Evolutionary conservation across 2,113 vertebrate genomes (phyloP).

Genomic region (Thymallus thymallus): DNA sequence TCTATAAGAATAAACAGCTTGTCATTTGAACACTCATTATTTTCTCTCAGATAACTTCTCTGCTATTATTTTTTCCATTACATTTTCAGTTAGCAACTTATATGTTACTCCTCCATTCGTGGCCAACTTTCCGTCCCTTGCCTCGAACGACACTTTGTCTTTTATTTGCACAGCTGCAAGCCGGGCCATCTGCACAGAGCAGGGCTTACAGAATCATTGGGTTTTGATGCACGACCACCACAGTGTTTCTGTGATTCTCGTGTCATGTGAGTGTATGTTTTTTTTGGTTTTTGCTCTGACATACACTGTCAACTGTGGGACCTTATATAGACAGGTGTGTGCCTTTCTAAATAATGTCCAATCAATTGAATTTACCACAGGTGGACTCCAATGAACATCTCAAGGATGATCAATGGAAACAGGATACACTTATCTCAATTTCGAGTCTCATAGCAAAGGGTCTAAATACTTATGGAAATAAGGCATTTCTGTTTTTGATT

Average conservation of each 20-base stretch:
- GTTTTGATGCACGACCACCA: conserved; percentile 26
- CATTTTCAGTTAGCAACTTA: conserved; percentile 59
- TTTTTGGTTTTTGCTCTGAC: too few species aligned
- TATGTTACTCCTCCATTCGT: conserved; percentile 58
- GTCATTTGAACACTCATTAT: conserved; percentile 33
- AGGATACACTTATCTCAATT: too few species aligned
- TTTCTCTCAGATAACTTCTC: conserved; percentile 41
- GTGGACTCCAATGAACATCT: too few species aligned
- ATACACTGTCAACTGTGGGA: too few species aligned
- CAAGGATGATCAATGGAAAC: too few species aligned
- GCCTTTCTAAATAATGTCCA: too few species aligned
- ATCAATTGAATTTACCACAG: too few species aligned
- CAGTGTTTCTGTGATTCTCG: conserved; percentile 37
- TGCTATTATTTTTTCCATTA: conserved; percentile 60
- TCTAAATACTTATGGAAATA: too few species aligned
- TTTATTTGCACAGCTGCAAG: conserved; percentile 73
- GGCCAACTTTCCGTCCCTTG: conserved; percentile 71
- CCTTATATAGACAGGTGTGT: too few species aligned
- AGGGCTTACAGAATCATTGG: conserved; percentile 36
- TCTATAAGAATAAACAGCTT: conserved; percentile 1
- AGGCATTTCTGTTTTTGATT: too few species aligned
- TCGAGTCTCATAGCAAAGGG: too few species aligned
- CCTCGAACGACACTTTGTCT: conserved; percentile 64
- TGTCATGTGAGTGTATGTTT: conserved; percentile 41
- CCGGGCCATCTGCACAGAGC: conserved; percentile 57